A percentile compares a stretch with the other conserved stretches of the same genome.
Evolutionary conservation across 1,140 invertebrate genomes (phyloP).

Genomic region (Thaumatotibia leucotreta): DNA sequence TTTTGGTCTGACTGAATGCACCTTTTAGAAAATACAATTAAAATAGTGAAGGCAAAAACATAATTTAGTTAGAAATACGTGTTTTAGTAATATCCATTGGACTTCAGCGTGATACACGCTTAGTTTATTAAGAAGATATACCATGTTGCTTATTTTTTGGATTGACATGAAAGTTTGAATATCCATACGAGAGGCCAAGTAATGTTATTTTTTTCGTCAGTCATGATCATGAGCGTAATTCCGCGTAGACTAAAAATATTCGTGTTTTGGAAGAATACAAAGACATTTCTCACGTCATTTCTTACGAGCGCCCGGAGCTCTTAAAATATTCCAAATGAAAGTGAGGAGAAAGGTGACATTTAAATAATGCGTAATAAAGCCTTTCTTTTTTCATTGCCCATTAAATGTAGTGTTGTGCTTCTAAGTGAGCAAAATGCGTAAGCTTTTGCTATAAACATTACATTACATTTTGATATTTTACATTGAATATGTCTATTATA

Average conservation of each 20-base stretch:
- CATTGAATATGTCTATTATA: no score
- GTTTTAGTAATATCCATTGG: no score
- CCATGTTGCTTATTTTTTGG: no score
- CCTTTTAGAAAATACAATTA: no score
- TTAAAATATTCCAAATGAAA: conserved; percentile 45
- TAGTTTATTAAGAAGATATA: no score
- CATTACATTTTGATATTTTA: neutral
- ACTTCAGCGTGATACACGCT: no score
- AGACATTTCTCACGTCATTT: conserved; percentile 7
- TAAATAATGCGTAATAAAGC: conserved; percentile 32
- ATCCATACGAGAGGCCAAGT: no score
- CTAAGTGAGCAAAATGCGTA: neutral
- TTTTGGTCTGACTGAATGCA: no score
- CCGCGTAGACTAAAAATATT: neutral
- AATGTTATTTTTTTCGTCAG: neutral
- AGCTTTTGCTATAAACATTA: neutral
- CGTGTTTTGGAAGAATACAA: neutral
- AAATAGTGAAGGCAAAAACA: no score
- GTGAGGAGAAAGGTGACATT: conserved; percentile 45
- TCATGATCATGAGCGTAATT: neutral
- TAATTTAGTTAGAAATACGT: no score
- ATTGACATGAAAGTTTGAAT: no score
- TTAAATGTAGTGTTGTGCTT: neutral
- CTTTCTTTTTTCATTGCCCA: neutral
- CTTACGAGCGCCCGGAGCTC: conserved; percentile 32